phyloP scores from a whole-genome alignment of 23 tunicate species.

The Trididemnum miniatum region DNA sequence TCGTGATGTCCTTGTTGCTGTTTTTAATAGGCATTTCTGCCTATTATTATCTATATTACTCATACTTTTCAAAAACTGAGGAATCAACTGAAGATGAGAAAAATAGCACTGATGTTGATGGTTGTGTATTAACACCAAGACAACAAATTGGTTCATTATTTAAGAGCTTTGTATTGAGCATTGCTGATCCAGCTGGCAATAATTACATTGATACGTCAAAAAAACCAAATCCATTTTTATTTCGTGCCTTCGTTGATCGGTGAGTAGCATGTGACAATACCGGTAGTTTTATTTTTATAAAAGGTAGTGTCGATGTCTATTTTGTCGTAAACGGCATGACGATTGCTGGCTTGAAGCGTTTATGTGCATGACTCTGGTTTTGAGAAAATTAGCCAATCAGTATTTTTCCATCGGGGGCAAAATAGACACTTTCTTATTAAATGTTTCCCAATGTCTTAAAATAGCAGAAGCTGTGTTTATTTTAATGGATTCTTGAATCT shows the following conservation, averaged over 20 bases:
- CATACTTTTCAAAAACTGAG: conserved; percentile 20
- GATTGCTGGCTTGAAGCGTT: no score
- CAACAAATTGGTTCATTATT: conserved; percentile 20
- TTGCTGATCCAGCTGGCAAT: conserved; percentile 45
- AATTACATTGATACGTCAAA: conserved; percentile 35
- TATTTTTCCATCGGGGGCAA: no score
- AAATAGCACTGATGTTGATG: conserved; percentile 20
- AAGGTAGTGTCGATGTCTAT: no score
- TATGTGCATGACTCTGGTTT: no score
- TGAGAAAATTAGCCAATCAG: no score
- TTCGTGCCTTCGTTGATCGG: conserved; percentile 89
- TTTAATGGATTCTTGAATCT: no score
- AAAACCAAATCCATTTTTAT: conserved; percentile 71
- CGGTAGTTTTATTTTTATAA: no score
- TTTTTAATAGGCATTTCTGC: conserved; percentile 44
- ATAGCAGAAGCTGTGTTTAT: no score
- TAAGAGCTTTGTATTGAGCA: conserved; percentile 21
- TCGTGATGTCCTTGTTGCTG: conserved; percentile 56
- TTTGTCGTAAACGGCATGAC: no score
- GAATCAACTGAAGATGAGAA: conserved; percentile 12
- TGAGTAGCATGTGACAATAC: no score
- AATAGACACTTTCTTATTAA: no score
- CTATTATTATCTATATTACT: conserved; percentile 46
- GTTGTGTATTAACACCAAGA: background rate
- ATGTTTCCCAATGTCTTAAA: no score